Percentiles rank a stretch among this genome's conserved stretches.
Conservation (phyloP, 2,113 vertebrate species). For the Entelurus aequoreus region DNA sequence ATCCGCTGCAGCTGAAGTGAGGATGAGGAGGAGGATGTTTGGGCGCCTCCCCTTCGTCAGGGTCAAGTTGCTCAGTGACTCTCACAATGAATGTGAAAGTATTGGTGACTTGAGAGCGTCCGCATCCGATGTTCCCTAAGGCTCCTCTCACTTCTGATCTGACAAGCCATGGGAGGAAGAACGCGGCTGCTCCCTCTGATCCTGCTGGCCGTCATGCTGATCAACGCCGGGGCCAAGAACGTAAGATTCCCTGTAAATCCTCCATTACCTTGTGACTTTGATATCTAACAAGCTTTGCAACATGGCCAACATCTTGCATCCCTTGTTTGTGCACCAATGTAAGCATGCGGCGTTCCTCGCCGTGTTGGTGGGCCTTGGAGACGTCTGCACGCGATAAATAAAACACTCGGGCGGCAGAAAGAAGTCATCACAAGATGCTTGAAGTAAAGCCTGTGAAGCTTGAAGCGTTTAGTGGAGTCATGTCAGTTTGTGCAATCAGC, state of each 20-base stretch:
- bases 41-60: conserved; percentile 25
- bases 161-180: conserved; percentile 34
- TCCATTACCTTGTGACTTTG: not conserved
- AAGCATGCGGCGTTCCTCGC: conserved; percentile 15
- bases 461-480: no score
- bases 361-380: conserved; percentile 22
- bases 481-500: no score
- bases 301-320: conserved; percentile 10
- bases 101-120: no score
- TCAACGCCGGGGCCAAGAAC: conserved; percentile 28
- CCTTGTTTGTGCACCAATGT: conserved; percentile 20
- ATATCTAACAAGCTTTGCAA: conserved; percentile 23
- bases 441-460: no score
- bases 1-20: conserved; percentile 23
- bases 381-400: not conserved
- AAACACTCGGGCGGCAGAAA: not conserved
- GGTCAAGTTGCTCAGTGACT: conserved; percentile 2
- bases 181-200: conserved; percentile 10
- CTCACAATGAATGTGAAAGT: conserved; percentile 2
- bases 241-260: conserved; percentile 34
- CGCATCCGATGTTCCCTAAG: not conserved
- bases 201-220: conserved; percentile 37
- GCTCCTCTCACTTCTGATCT: not conserved
- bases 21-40: conserved; percentile 18
- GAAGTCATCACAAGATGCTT: no score